Conservation (phyloP, 2,888 invertebrate genomes). For the Drosophila ustulata region DNA sequence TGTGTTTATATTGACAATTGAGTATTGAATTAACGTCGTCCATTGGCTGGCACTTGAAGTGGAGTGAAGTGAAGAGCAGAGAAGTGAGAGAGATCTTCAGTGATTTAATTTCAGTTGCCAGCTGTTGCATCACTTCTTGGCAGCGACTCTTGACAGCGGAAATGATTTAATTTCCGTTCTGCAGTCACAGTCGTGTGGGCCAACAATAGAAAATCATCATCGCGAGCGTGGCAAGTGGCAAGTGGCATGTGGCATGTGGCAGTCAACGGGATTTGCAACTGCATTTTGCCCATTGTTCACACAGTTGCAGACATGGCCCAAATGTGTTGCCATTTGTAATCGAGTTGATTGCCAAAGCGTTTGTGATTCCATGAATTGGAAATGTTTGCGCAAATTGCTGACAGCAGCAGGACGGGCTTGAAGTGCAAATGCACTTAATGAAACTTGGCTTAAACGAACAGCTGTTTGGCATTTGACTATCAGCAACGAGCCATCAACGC, state of each 20-base stretch:
- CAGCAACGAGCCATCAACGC: neutral
- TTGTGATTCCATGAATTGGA: constrained; percentile 26
- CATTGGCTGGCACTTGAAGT: constrained; percentile 36
- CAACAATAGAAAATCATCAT: constrained; percentile 42
- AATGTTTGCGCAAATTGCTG: constrained; percentile 27
- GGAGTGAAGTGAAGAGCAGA: neutral
- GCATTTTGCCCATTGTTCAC: constrained; percentile 26
- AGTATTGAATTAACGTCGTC: constrained; percentile 43
- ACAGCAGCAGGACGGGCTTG: constrained; percentile 6
- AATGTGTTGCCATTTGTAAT: constrained; percentile 30
- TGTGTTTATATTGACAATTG: constrained; percentile 35
- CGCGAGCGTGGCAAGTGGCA: constrained; percentile 19
- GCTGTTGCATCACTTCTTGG: constrained; percentile 63
- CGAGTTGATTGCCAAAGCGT: constrained; percentile 24
- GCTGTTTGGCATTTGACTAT: neutral
- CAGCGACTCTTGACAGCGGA: constrained; percentile 61
- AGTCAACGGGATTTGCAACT: constrained; percentile 43
- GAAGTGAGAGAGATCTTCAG: constrained; percentile 36
- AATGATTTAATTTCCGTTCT: constrained; percentile 75
- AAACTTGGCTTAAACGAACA: constrained; percentile 12
- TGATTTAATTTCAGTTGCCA: constrained; percentile 58
- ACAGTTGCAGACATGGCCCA: constrained; percentile 12
- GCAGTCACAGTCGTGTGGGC: constrained; percentile 25
- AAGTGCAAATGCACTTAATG: constrained; percentile 19
- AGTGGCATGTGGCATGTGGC: constrained; percentile 30